These are phyloP conservation scores for Nephrotoma appendiculata DNA, from an alignment of 2,888 invertebrate genomes.

Conservation along the genomic window DNA sequence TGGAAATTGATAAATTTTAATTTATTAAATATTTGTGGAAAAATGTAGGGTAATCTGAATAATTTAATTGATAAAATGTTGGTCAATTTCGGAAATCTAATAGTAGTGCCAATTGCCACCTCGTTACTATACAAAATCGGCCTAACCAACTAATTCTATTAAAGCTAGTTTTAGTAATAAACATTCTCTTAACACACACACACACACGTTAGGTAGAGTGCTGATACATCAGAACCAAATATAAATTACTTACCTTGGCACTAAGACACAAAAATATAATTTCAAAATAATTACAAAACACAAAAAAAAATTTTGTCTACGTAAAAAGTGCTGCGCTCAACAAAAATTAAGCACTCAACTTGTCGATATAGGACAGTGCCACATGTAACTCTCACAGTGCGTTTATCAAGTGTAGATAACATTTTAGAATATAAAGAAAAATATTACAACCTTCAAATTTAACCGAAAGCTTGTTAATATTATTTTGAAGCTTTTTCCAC, in stretches of 20 bases:
- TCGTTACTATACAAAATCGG: too few species aligned
- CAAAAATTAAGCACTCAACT: background rate
- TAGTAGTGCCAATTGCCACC: too few species aligned
- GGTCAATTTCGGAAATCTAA: too few species aligned
- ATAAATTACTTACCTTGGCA: background rate
- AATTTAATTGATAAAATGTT: too few species aligned
- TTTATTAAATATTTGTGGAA: too few species aligned
- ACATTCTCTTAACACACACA: background rate
- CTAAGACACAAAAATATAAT: background rate
- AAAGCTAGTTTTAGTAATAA: background rate
- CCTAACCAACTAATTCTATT: too few species aligned
- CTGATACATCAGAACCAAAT: background rate
- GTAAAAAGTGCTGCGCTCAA: background rate
- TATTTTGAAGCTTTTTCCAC: constrained; percentile 24
- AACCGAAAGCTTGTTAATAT: constrained; percentile 46
- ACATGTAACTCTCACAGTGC: background rate
- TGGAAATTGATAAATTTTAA: too few species aligned
- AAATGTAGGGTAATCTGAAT: too few species aligned
- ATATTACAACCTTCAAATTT: constrained; percentile 26
- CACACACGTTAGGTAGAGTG: background rate
- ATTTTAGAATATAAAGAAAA: background rate
- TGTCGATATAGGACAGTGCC: background rate
- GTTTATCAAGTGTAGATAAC: constrained; percentile 7
- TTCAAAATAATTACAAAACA: background rate
- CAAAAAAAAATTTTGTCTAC: background rate